Evolutionary conservation across 2,113 vertebrate genomes (phyloP), one percentile per base, ranked within the genome.

Genomic region (Equus przewalskii): DNA sequence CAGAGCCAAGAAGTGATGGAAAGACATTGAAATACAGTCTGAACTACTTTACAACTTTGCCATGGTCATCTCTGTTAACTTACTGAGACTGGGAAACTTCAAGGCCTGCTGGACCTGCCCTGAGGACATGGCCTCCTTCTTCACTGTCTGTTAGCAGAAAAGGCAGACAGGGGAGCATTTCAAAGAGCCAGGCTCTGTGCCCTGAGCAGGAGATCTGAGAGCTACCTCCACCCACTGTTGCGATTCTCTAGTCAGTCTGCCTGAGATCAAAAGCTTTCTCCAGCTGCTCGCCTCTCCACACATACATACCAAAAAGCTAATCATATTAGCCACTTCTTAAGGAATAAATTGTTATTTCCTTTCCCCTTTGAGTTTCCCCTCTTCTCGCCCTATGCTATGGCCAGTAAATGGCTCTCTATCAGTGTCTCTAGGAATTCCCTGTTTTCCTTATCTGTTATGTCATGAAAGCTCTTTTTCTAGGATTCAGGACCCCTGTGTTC

Each of bases 191-290:
- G 69, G 41, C 80, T 92, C n/a, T 24, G 21, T 67, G 83, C 97
- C 86, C 91, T 86, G 94, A 96, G 97, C 3, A 0, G 24, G 64
- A 91, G 75, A 96, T 97, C 92, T 95, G 83, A 97, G 54, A 60
- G n/a, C 75, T 94, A 86, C 44, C 80, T 94, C 75, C 62, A 65
- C 65, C 70, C 91, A 67, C 91, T 44, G n/a, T 22, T 90, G 58
- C 3, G 2, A 91, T 82, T 89, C 76, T 92, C 62, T 51, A 82
- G 83, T 88, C 56, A 92, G 92, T 36, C 90, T 73, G 81, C 73
- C 18, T 1, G 64, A 98, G 93, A 98, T 96, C 92, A 98, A 97
- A 96, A 80, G 76, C 83, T 4, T 7, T 88, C 81, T 86, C 95
- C 54, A 97, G 96, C 94, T 94, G 94, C 81, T 93, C 11, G 13